Evolutionary conservation across 2,113 vertebrate genomes (phyloP).

Genomic region (Peromyscus californicus): DNA sequence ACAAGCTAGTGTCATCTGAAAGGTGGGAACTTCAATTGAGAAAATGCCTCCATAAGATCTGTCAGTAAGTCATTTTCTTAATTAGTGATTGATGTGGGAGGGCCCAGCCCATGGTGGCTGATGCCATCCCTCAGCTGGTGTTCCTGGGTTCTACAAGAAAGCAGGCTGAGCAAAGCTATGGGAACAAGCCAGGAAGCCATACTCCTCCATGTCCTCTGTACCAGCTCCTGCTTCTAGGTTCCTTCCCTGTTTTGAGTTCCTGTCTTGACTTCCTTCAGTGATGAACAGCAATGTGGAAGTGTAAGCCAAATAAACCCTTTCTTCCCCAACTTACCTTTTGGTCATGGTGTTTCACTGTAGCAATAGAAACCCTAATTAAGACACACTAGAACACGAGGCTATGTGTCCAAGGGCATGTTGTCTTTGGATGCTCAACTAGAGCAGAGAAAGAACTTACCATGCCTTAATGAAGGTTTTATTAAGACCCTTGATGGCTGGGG

Average conservation of each 20-base stretch:
- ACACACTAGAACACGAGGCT: background rate
- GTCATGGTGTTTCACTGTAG: background rate
- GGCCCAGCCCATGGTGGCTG: background rate
- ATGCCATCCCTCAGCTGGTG: background rate
- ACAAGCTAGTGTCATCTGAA: background rate
- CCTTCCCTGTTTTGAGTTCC: background rate
- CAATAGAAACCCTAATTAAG: background rate
- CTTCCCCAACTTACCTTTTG: background rate
- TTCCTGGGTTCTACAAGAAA: background rate
- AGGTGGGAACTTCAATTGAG: background rate
- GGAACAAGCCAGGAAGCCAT: background rate
- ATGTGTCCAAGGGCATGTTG: background rate
- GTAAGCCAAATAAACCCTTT: background rate
- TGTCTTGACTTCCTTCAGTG: background rate
- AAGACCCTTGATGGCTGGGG: background rate
- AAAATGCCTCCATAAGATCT: background rate
- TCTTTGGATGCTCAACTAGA: background rate
- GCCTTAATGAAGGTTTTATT: background rate
- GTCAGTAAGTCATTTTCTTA: background rate
- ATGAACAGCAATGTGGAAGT: background rate
- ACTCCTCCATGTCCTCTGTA: background rate
- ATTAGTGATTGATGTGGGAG: background rate
- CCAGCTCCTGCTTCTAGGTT: background rate
- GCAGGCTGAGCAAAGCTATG: background rate
- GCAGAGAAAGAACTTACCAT: background rate